Base-by-base conservation (phyloP, 1,140 invertebrate genomes). In the Aphaenogaster rudis region DNA sequence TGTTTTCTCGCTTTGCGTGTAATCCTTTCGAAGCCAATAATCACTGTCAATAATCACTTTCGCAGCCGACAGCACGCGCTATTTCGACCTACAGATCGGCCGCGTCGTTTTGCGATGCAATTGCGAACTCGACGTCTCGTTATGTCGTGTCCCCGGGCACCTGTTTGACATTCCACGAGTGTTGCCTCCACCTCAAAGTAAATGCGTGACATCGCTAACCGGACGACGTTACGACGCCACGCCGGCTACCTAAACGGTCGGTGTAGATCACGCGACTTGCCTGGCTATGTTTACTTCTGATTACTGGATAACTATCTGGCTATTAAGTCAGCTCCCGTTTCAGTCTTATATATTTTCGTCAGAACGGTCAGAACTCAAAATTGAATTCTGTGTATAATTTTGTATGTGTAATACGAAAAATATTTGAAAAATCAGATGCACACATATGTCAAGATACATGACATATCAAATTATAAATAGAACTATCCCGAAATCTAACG, bases 61-160 rank as follows among this genome's bases (percentile, higher is more conserved):
- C 76, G 86, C 88, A 86, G 61, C 50, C 82, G 76, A 61, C 71
- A 86, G 66, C 57, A 69, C 85, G 74, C 63, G 88, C 82, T 86
- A 72, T 45, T 74, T 54, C 63, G 76, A 79, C 72, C 72, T 74
- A 42, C 45, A 54, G 28, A 71, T 81, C 52, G 64, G 36, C 11
- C 36, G 48, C 66, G 36, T 67, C 64, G n/a, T 79, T 82, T 88
- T 39, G 15, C 50, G 50, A 7, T 42, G 79, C 66, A 72, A 71
- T 54, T 54, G 33, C 66, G 21, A 33, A 48, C 76, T 52, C 66
- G 17, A 45, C 48, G 39, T 39, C 50, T 59, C 67, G 78, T 88
- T 89, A 80, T 69, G 63, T 67, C 52, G 45, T 89, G 48, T 80
- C 81, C 88, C 45, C 72, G 36, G 86, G 78, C 87, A 57, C 9